A percentile compares a stretch with the other conserved stretches of the same genome.
These are phyloP conservation scores for Urosaurus nigricauda DNA, from an alignment of 2,797 vertebrate species.

Conservation along the genomic window DNA sequence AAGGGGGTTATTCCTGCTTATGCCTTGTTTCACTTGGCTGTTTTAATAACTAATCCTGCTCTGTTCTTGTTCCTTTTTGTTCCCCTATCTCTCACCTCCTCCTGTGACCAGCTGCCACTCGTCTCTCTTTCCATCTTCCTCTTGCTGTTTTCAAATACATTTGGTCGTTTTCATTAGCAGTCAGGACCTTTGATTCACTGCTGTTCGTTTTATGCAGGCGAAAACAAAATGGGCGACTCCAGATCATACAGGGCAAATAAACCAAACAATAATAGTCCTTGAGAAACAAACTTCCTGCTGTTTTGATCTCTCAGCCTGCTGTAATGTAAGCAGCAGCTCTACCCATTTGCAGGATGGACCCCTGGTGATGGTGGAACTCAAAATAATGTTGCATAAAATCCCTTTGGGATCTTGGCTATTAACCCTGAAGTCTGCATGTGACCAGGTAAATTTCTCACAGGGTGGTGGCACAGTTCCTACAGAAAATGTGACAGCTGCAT, in stretches of 20 bases:
- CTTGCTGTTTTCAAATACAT: slow-evolving; percentile 62
- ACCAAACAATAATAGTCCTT: slow-evolving; percentile 10
- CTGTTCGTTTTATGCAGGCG: neutral
- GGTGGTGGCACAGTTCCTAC: no score
- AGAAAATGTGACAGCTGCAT: neutral
- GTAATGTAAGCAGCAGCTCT: neutral
- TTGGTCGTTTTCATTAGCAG: slow-evolving; percentile 48
- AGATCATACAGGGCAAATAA: slow-evolving; percentile 29
- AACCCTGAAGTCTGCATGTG: neutral
- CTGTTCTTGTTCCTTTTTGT: slow-evolving; percentile 43
- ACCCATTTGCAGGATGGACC: neutral
- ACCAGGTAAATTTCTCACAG: neutral
- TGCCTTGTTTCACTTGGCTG: slow-evolving; percentile 60
- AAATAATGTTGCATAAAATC: neutral
- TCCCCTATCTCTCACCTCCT: slow-evolving; percentile 53
- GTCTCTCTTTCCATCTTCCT: neutral
- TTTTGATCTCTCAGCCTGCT: neutral
- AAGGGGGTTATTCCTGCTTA: neutral
- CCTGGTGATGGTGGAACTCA: neutral
- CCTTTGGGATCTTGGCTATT: neutral
- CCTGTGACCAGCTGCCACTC: slow-evolving; percentile 52
- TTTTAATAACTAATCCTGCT: accelerated
- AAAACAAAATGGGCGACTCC: neutral
- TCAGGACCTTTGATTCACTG: slow-evolving; percentile 48
- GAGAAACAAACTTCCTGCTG: neutral